Percentiles rank a stretch among this genome's conserved stretches.
Conservation (phyloP, 2,113 vertebrate genomes). For the Microtus montanus region DNA sequence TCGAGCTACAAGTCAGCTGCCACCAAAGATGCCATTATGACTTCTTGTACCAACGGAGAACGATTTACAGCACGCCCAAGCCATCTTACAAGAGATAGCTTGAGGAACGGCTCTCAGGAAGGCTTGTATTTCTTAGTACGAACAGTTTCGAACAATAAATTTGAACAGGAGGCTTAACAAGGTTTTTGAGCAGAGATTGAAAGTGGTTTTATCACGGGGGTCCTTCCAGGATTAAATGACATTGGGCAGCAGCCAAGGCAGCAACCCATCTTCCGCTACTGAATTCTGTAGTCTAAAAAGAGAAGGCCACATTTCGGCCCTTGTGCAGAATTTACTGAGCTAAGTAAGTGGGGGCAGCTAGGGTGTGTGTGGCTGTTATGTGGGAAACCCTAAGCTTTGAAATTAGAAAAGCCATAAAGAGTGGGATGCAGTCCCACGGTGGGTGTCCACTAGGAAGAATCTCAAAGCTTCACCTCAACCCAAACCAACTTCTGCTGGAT, state of each 20-base stretch:
- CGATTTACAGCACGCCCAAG: background rate
- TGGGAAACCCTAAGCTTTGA: background rate
- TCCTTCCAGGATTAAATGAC: conserved; percentile 53
- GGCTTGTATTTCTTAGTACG: conserved; percentile 44
- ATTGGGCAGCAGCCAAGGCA: conserved; percentile 21
- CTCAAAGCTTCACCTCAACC: background rate
- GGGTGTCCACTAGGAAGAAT: background rate
- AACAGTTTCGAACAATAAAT: conserved; percentile 53
- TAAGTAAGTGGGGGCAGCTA: background rate
- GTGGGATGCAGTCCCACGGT: fast-evolving
- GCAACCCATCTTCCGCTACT: background rate
- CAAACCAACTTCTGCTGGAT: background rate
- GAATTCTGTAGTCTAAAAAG: background rate
- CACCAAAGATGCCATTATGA: background rate
- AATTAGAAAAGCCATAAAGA: background rate
- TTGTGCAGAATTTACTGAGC: background rate
- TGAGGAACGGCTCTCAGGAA: background rate
- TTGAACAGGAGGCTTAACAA: conserved; percentile 59
- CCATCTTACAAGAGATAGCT: background rate
- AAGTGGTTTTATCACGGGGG: conserved; percentile 53
- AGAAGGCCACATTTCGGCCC: background rate
- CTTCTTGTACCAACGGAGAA: background rate
- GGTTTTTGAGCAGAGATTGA: conserved; percentile 66
- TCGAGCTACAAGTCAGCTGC: background rate
- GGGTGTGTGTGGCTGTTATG: fast-evolving